Conservation (phyloP, 2,888 invertebrate species). For the Drosophila neoperkinsi region DNA sequence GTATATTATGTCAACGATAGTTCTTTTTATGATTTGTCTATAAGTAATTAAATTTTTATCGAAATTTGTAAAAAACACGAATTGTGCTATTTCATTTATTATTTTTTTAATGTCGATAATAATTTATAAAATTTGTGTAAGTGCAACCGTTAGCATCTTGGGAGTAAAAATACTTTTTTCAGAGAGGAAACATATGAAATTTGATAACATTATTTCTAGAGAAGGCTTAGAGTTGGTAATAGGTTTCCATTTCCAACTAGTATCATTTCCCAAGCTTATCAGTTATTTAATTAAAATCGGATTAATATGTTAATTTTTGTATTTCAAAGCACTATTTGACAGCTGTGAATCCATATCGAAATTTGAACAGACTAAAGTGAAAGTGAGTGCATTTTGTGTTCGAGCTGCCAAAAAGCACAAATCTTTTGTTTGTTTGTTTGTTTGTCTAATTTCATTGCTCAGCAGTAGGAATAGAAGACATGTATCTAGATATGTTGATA, state of each 20-base stretch:
- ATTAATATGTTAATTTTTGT: background rate
- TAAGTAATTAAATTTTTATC: background rate
- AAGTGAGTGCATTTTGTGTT: constrained; percentile 9
- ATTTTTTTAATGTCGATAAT: too few relatives aligned
- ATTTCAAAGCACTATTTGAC: background rate
- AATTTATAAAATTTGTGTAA: too few relatives aligned
- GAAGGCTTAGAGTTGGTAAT: background rate
- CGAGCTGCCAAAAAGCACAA: background rate
- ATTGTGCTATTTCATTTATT: too few relatives aligned
- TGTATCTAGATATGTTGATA: constrained; percentile 6
- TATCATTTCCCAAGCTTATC: background rate
- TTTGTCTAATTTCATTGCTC: constrained; percentile 7
- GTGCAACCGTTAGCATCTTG: background rate
- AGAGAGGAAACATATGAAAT: background rate
- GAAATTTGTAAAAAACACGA: too few relatives aligned
- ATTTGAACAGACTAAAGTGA: background rate
- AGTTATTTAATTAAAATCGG: background rate
- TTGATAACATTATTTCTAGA: background rate
- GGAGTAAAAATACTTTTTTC: background rate
- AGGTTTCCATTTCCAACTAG: background rate
- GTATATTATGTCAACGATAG: background rate
- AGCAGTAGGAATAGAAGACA: background rate
- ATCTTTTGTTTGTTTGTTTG: background rate
- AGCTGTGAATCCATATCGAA: background rate
- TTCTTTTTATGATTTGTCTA: background rate